phyloP scores from a whole-genome alignment of 2,113 vertebrate species.

The Archilochus colubris region DNA sequence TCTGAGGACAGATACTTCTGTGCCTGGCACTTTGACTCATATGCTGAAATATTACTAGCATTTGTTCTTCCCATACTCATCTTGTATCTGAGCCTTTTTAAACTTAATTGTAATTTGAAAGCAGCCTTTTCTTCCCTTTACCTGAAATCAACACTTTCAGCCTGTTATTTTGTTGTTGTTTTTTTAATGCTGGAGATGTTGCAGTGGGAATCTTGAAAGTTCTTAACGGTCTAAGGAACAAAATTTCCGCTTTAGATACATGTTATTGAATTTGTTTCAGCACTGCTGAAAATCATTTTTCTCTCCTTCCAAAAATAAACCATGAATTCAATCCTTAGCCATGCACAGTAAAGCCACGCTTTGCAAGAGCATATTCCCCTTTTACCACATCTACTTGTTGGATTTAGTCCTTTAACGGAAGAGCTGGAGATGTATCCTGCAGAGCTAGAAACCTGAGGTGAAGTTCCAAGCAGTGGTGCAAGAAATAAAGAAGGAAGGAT shows the following conservation, averaged over 20 bases:
- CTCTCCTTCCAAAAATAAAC: not conserved
- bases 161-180: no score
- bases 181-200: not conserved
- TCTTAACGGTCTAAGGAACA: not conserved
- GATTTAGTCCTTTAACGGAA: not conserved
- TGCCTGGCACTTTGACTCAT: not conserved
- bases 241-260: not conserved
- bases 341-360: not conserved
- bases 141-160: rapidly evolving
- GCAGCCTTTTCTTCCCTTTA: not conserved
- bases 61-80: not conserved
- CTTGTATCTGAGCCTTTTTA: not conserved
- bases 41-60: not conserved
- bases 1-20: not conserved
- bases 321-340: not conserved
- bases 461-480: not conserved
- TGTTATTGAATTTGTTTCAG: not conserved
- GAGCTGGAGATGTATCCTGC: not conserved
- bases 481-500: not conserved
- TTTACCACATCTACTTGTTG: not conserved
- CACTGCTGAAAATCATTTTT: not conserved
- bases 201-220: not conserved
- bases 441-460: not conserved
- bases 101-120: not conserved
- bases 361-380: not conserved